Base-by-base conservation (phyloP, 2,888 invertebrate species). In the Drosophila paracracens region DNA sequence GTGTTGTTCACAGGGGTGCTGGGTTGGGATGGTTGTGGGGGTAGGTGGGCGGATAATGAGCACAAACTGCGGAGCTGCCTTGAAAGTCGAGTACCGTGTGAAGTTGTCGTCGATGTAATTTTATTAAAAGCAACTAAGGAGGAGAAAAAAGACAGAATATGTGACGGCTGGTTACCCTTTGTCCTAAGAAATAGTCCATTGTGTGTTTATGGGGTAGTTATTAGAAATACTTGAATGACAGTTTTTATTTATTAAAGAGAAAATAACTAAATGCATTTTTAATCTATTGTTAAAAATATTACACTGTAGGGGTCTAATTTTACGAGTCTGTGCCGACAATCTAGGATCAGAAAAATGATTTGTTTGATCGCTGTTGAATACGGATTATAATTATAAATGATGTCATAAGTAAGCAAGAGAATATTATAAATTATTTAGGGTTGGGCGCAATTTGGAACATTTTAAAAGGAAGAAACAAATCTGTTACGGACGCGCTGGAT, bases 1-100 rank as follows among this genome's bases (percentile, higher is more conserved):
- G 63, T 60, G 36, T 27, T 50, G 27, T 16, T 7, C 7, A 36
- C 35, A 13, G 21, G 59, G 10, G 40, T 3, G n/a, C 8, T 18
- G 27, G 29, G 2, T 2, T 10, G 3, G 58, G 10, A 54, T 29
- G 33, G 18, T 18, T 21, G 13, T 3, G n/a, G 33, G 2, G 13
- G 27, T 33, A 51, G 52, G 25, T 13, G 60, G 70, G 43, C 69
- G 79, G 79, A 75, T 79, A 79, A 79, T 79, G 72, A 79, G 79
- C 71, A 75, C 71, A 79, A 79, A 63, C 71, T 79, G 75, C 61
- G 75, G 38, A 59, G 56, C 52, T 58, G 70, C 68, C 75, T 66
- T 71, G 75, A 38, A 65, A 78, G 75, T 65, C 70, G 56, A 68
- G 78, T 78, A 50, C 77, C 70, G 65, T 69, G 59, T 70, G 66